Evolutionary conservation across 1,140 invertebrate species (phyloP), one percentile per base, ranked within the genome.

Genomic region (Cotesia chilonis): DNA sequence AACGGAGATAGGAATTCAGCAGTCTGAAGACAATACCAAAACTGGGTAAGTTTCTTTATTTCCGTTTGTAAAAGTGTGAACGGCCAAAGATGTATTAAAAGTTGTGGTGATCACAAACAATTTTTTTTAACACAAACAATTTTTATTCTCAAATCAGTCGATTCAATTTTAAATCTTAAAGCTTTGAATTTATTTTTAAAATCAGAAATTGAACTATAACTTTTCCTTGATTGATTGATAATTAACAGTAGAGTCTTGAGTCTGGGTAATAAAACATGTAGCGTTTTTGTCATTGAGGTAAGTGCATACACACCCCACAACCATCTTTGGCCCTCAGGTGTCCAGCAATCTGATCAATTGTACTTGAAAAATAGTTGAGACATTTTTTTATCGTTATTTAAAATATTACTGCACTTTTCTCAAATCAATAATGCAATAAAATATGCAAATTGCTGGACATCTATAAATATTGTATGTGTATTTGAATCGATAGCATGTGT

Each of bases 31-130:
- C 60, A 83, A 88, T 79, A 79, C 85, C 67, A 88, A 89, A 82
- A 84, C 87, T 87, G 88, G 88, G 89, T 90, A 87, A 90, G 89
- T 90, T 88, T 84, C 80, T 78, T 77, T 76, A 80, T 72, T 61
- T 74, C 76, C 28, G 75, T 73, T 72, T 71, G 71, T 60, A 69
- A 68, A 69, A 14, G 41, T 38, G 60, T 68, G 66, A 47, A 80
- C 81, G 77, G 82, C 79, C 83, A 85, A 87, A 84, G 82, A 77
- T 86, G 83, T 37, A 61, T 72, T 10, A 47, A 69, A 75, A 71
- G 85, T 86, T 86, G 85, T 86, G 84, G 84, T 59, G 68, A 79
- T 73, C 78, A 81, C 79, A 78, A 74, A 84, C 82, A 84, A 41
- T 74, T 47, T 63, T 38, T 61, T 65, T 38, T 12, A 28, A 28